Base-by-base conservation (phyloP, 2,888 invertebrate species). In the Nomada flava region DNA sequence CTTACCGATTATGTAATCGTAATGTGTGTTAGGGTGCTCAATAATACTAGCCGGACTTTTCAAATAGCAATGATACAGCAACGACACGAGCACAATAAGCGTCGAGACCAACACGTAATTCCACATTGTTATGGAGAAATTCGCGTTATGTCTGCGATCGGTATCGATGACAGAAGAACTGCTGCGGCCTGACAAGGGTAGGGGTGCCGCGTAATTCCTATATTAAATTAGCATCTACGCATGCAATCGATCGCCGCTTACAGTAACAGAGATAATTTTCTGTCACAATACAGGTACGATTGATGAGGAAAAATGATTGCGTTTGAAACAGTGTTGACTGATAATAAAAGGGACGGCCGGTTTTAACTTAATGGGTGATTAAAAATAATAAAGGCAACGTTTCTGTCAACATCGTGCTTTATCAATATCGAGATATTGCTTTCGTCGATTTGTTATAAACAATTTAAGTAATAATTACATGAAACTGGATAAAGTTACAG, bases 1-100 rank as follows among this genome's bases (percentile, higher is more conserved):
- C 92, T 90, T 77, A 93, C 93, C 93, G 15, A 93, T 84, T 59
- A 93, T 90, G 82, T 93, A 93, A 86, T 93, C 93, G 80, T 93
- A 93, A 57, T 87, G 85, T 57, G 83, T 82, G 36, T 90, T 82
- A 2, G 93, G 91, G 73, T 88, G 79, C 76, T 91, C 88, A 63
- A 91, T 88, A 44, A 93, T 79, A 78, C 93, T 93, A 18, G 83
- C 68, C 7, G 93, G 92, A 47, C 83, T 85, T 42, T 73, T 88
- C 44, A 91, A 87, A 78, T 89, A 89, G 55, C 89, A 90, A 65
- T 92, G 90, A 65, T 92, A 93, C 26, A 92, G 26, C 4, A 92
- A 72, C n/a, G 93, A 92, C 20, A 88, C 44, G 4, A 92, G 63
- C 42, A 92, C 84, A 36, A 92, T 62, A 9, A 89, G 62, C 23